Percentiles rank a stretch among this genome's conserved stretches.
Evolutionary conservation across 2,113 vertebrate species (phyloP).

Genomic region (Ursus arctos): DNA sequence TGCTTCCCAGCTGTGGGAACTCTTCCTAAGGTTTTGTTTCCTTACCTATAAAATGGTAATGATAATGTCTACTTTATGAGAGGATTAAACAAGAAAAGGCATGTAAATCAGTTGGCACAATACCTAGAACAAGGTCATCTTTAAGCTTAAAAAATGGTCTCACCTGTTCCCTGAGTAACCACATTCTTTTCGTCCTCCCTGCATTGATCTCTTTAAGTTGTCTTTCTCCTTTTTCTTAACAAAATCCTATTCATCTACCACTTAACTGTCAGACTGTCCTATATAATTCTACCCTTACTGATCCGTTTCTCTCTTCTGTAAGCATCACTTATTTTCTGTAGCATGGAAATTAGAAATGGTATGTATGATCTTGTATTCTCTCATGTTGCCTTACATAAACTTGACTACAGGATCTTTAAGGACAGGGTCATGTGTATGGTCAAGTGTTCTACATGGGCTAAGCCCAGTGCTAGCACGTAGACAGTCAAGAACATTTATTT

Average conservation of each 20-base stretch:
- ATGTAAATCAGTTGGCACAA: not conserved
- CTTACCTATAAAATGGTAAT: not conserved
- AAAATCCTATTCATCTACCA: not conserved
- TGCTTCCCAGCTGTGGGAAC: not conserved
- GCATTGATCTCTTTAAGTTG: not conserved
- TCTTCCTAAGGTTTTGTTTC: not conserved
- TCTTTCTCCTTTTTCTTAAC: not conserved
- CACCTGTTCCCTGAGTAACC: not conserved
- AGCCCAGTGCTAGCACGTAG: not conserved
- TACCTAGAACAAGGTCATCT: not conserved
- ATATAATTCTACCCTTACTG: not conserved
- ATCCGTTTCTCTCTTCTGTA: constrained; percentile 28
- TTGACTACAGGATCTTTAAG: not conserved
- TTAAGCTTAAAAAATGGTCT: not conserved
- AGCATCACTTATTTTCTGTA: not conserved
- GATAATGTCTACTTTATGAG: not conserved
- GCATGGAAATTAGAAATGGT: not conserved
- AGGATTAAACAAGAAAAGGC: not conserved
- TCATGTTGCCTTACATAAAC: not conserved
- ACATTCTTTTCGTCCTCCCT: not conserved
- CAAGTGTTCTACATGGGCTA: not conserved
- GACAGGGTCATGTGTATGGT: not conserved
- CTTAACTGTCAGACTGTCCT: not conserved
- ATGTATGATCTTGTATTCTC: not conserved
- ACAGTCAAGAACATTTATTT: not conserved